Evolutionary conservation across 2,113 vertebrate species (phyloP).

Genomic region (Athene cunicularia): DNA sequence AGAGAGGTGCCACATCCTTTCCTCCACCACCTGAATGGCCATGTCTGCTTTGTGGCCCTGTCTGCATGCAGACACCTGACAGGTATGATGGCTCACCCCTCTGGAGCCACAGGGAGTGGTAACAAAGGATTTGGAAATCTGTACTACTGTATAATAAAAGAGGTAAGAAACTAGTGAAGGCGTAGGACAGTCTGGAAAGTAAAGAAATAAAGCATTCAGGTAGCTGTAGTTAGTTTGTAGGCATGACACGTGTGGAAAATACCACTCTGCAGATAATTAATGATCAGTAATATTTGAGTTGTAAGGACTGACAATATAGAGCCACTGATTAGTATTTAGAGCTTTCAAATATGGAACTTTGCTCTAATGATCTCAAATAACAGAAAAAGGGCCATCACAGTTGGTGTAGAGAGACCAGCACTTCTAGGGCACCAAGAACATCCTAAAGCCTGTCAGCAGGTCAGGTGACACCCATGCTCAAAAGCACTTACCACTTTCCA

Average conservation of each 20-base stretch:
- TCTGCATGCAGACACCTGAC: not conserved
- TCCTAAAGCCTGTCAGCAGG: not conserved
- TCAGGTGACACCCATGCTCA: not conserved
- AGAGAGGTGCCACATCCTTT: not conserved
- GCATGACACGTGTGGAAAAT: not conserved
- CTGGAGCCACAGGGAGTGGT: not conserved
- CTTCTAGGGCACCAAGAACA: not conserved
- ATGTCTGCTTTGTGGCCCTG: rapidly evolving
- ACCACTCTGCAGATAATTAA: not conserved
- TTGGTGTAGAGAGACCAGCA: not conserved
- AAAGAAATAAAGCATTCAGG: not conserved
- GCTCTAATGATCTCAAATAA: not conserved
- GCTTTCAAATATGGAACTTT: not conserved
- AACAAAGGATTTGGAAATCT: not conserved
- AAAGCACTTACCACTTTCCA: not conserved
- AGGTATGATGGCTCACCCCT: not conserved
- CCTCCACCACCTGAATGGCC: not conserved
- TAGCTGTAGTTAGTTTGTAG: not conserved
- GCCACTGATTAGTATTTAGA: not conserved
- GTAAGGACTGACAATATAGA: not conserved
- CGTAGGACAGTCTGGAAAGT: not conserved
- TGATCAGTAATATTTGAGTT: not conserved
- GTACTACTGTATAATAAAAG: not conserved
- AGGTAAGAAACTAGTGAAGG: not conserved
- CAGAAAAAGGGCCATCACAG: not conserved